Evolutionary conservation across 2,797 vertebrate genomes (phyloP).

Genomic region (Hypotaenidia philippensis): DNA sequence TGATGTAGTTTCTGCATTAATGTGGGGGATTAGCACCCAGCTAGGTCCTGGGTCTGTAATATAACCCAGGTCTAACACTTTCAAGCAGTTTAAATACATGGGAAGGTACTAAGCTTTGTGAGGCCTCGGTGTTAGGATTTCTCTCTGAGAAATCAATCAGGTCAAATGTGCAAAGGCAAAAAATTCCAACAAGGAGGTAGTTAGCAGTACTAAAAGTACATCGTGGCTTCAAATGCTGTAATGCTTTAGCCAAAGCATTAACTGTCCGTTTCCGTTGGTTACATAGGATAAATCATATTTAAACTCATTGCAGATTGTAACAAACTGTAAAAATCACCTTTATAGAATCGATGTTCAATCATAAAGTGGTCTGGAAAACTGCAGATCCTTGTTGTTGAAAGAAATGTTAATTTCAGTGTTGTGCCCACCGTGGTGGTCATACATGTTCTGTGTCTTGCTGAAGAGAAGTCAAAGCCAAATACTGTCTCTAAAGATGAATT

Average conservation of each 20-base stretch:
- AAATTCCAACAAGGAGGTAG: background rate
- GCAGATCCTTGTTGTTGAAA: background rate
- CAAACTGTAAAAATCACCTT: background rate
- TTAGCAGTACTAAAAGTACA: background rate
- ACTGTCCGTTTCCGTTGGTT: background rate
- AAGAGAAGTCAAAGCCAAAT: background rate
- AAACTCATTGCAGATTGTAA: background rate
- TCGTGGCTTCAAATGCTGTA: background rate
- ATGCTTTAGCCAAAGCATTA: background rate
- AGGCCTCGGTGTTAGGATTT: background rate
- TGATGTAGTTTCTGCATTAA: background rate
- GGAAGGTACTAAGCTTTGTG: background rate
- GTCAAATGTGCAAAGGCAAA: background rate
- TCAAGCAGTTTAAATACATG: background rate
- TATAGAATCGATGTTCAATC: background rate
- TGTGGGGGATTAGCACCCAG: background rate
- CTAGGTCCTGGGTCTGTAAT: background rate
- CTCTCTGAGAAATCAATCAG: background rate
- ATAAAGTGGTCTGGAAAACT: background rate
- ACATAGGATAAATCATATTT: background rate
- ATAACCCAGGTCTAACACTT: background rate
- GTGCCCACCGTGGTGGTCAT: accelerated
- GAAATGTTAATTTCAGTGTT: background rate
- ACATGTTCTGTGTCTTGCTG: background rate
- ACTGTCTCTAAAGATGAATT: background rate